phyloP scores from a whole-genome alignment of 2,888 invertebrate genomes.

The Caenorhabditis drosophilae region DNA sequence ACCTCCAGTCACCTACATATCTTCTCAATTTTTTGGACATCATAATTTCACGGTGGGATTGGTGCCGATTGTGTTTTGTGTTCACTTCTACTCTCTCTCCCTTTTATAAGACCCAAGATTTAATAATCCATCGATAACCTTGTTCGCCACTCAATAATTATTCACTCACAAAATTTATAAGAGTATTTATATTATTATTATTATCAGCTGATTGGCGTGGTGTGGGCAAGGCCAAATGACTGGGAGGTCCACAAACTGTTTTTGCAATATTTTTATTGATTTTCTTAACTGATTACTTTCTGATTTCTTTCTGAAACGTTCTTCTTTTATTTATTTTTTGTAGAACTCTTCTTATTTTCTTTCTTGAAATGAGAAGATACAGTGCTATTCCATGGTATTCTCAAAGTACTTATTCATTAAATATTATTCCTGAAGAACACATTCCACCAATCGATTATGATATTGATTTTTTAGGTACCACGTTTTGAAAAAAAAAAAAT shows the following conservation, averaged over 20 bases:
- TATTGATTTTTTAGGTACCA: slow-evolving; percentile 27
- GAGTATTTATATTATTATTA: slow-evolving; percentile 9
- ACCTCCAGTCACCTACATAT: too few species aligned
- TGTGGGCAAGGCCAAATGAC: slow-evolving; percentile 30
- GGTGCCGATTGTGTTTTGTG: too few species aligned
- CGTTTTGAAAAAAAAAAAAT: too few species aligned
- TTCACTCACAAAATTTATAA: too few species aligned
- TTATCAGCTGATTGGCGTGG: slow-evolving; percentile 29
- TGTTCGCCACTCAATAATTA: too few species aligned
- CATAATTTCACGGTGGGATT: too few species aligned
- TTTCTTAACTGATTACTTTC: background rate
- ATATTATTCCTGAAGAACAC: slow-evolving; percentile 61
- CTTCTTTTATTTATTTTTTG: background rate
- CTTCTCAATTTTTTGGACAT: too few species aligned
- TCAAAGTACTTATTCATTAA: slow-evolving; percentile 57
- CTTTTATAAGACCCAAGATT: too few species aligned
- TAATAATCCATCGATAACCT: too few species aligned
- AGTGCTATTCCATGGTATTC: slow-evolving; percentile 38
- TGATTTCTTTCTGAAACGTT: too few species aligned
- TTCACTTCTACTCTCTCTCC: too few species aligned
- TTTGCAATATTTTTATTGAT: background rate
- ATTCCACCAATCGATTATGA: slow-evolving; percentile 54
- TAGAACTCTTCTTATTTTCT: background rate
- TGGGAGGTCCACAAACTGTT: slow-evolving; percentile 22
- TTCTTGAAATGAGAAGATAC: slow-evolving; percentile 24